phyloP scores from a whole-genome alignment of 2,113 vertebrate species.

The Callipepla californica region DNA sequence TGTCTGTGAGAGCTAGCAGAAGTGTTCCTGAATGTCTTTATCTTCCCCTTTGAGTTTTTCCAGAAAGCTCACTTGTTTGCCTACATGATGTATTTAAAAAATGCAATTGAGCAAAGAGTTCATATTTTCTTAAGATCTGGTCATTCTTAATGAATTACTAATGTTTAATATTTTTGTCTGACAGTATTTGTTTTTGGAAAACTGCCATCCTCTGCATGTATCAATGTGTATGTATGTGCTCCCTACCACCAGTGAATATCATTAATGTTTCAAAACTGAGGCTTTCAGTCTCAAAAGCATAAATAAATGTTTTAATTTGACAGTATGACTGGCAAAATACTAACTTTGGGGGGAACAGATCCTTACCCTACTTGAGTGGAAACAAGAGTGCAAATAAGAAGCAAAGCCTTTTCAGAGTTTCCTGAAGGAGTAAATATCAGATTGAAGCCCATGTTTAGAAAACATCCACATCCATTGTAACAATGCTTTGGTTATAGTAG shows the following conservation, averaged over 20 bases:
- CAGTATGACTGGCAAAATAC: conserved; percentile 61
- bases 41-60: neutral
- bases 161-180: conserved; percentile 43
- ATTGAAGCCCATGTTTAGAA: conserved; percentile 7
- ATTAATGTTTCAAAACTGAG: conserved; percentile 72
- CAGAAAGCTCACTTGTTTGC: neutral
- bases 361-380: conserved; percentile 37
- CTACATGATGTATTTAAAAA: conserved; percentile 34
- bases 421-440: conserved; percentile 23
- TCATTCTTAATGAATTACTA: conserved; percentile 45
- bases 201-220: conserved; percentile 54
- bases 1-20: neutral
- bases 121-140: conserved; percentile 13
- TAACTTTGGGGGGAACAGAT: conserved; percentile 66
- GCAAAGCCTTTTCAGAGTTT: conserved; percentile 12
- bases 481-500: conserved; percentile 3
- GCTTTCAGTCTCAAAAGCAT: conserved; percentile 62
- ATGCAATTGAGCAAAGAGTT: conserved; percentile 43
- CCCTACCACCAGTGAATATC: conserved; percentile 45
- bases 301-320: conserved; percentile 74
- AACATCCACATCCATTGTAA: neutral
- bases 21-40: neutral
- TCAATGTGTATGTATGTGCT: conserved; percentile 14
- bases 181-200: conserved; percentile 31
- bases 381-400: neutral